These are phyloP conservation scores for Ondatra zibethicus DNA, from an alignment of 2,113 vertebrate species.

Conservation along the genomic window DNA sequence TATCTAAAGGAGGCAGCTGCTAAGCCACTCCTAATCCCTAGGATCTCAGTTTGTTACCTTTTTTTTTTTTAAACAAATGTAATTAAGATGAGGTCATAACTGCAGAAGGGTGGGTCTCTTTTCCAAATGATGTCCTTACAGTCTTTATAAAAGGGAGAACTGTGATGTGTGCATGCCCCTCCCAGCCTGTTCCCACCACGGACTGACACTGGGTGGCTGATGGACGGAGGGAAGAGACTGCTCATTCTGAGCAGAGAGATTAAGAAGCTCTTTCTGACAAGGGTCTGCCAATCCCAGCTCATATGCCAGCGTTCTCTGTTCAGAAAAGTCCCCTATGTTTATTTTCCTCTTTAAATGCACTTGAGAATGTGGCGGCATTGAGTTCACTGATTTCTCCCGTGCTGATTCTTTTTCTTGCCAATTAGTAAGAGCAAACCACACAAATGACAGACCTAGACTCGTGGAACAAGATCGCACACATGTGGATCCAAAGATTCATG, in stretches of 20 bases:
- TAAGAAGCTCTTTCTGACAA: neutral
- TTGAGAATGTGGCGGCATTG: neutral
- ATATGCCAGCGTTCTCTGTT: neutral
- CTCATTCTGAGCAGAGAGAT: neutral
- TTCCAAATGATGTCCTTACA: neutral
- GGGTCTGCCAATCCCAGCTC: neutral
- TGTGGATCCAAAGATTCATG: neutral
- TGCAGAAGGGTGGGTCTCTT: neutral
- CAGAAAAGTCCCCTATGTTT: conserved; percentile 3
- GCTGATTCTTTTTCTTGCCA: neutral
- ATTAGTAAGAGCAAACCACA: conserved; percentile 29
- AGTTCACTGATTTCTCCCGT: conserved; percentile 35
- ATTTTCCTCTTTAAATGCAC: conserved; percentile 54
- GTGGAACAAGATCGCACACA: neutral
- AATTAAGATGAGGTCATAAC: neutral
- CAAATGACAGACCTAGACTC: neutral
- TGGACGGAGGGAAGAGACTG: neutral
- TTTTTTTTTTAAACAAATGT: neutral
- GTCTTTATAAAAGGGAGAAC: neutral
- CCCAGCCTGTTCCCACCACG: neutral
- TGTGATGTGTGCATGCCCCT: no score
- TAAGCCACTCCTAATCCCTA: neutral
- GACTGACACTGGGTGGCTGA: neutral
- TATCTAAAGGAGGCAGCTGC: neutral
- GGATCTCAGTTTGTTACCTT: neutral